Conservation (phyloP, 2,797 vertebrate genomes). For the Sebastes aleutianus region DNA sequence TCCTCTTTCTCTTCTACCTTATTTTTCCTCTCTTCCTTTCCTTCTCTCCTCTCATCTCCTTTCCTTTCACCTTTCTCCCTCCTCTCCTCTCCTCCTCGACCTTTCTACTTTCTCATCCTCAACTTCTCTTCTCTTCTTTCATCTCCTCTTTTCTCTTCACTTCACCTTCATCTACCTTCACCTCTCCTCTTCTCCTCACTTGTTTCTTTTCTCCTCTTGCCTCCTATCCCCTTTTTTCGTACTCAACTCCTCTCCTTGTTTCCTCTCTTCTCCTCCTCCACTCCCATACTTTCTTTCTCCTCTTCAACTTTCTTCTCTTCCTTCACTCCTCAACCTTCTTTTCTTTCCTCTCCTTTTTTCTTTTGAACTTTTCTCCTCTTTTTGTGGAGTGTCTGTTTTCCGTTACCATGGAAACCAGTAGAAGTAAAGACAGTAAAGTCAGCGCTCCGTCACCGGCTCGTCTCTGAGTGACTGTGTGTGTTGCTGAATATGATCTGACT, state of each 20-base stretch:
- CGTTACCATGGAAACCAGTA: not conserved
- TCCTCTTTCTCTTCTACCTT: too few relatives aligned
- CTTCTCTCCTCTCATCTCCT: too few relatives aligned
- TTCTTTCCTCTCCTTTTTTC: too few relatives aligned
- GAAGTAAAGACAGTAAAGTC: not conserved
- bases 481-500: too few relatives aligned
- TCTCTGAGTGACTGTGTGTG: constrained; percentile 15
- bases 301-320: not conserved
- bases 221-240: not conserved
- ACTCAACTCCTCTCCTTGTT: not conserved
- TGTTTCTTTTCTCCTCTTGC: not conserved
- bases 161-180: not conserved
- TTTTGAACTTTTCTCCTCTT: not conserved
- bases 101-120: not conserved
- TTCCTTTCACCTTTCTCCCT: not conserved
- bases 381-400: not conserved
- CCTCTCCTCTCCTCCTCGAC: not conserved
- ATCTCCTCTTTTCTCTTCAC: not conserved
- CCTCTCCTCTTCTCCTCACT: not conserved
- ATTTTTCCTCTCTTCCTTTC: too few relatives aligned
- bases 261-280: not conserved
- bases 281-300: not conserved
- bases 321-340: not conserved
- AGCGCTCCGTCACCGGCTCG: constrained; percentile 33
- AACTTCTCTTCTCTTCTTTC: not conserved